These are phyloP conservation scores for Lontra canadensis DNA, from an alignment of 2,113 vertebrate species.

Conservation along the genomic window DNA sequence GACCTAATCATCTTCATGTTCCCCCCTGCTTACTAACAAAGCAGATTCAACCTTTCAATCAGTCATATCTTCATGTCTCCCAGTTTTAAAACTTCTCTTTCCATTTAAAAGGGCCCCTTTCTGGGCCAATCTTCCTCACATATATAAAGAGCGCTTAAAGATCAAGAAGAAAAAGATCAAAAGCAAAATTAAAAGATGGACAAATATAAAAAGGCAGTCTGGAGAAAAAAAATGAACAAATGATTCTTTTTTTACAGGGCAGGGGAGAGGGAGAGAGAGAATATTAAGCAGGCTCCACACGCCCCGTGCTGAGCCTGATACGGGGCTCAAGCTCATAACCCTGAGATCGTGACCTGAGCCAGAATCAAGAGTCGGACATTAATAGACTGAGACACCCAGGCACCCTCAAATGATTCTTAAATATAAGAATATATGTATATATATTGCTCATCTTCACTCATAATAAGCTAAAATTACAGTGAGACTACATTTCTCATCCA, in stretches of 20 bases:
- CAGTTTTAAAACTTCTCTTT: constrained; percentile 39
- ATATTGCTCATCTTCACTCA: background rate
- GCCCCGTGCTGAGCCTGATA: background rate
- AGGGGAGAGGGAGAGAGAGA: background rate
- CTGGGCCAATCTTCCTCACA: background rate
- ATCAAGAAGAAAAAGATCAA: constrained; percentile 28
- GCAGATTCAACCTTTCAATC: background rate
- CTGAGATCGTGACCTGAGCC: background rate
- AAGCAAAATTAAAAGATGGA: background rate
- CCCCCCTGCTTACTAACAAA: background rate
- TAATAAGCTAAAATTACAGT: background rate
- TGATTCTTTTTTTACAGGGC: background rate
- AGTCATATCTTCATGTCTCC: background rate
- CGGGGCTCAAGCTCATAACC: background rate
- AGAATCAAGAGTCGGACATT: background rate
- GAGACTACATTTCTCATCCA: background rate
- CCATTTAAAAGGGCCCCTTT: background rate
- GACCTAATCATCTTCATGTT: background rate
- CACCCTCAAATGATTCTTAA: background rate
- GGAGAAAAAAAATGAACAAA: background rate
- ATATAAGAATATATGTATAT: background rate
- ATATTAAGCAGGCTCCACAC: background rate
- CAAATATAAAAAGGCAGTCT: background rate
- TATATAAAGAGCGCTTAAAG: constrained; percentile 11
- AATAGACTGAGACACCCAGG: background rate